Conservation (phyloP, 92 coral and sea anemone genomes). For the Meandrina meandrites region DNA sequence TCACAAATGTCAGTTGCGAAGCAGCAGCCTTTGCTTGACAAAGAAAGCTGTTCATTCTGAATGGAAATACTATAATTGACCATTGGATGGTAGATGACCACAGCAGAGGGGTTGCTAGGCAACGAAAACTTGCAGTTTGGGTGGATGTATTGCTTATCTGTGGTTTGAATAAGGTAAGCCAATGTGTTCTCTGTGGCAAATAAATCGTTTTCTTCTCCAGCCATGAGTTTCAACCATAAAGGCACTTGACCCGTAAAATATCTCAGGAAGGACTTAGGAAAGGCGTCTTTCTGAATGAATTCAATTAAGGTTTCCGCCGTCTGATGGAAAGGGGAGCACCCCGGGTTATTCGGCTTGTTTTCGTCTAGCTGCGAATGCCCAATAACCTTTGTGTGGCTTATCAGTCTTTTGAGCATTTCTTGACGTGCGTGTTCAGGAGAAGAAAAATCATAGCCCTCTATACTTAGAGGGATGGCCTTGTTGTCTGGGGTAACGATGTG, state of each 20-base stretch:
- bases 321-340: slow-evolving; percentile 5
- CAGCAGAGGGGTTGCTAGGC: background rate
- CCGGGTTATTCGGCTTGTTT: background rate
- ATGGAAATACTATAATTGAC: slow-evolving; percentile 7
- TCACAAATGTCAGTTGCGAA: slow-evolving; percentile 18
- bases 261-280: slow-evolving; percentile 37
- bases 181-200: slow-evolving; percentile 9
- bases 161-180: slow-evolving; percentile 13
- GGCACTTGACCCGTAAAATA: slow-evolving; percentile 40
- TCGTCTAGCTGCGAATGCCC: background rate
- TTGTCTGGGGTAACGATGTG: slow-evolving; percentile 34
- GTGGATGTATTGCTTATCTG: background rate
- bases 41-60: background rate
- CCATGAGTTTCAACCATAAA: slow-evolving; percentile 32
- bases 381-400: background rate
- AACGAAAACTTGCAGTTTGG: slow-evolving; percentile 9
- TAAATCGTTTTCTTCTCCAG: background rate
- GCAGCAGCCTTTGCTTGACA: slow-evolving; percentile 26
- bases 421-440: background rate
- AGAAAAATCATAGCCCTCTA: slow-evolving; percentile 35
- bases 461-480: slow-evolving; percentile 45
- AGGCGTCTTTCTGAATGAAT: slow-evolving; percentile 54
- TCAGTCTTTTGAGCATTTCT: slow-evolving; percentile 18
- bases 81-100: slow-evolving; percentile 11
- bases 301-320: slow-evolving; percentile 35